Evolutionary conservation across 92 coral and sea anemone genomes (phyloP), one percentile per base, ranked within the genome.

Genomic region (Meandrina meandrites): DNA sequence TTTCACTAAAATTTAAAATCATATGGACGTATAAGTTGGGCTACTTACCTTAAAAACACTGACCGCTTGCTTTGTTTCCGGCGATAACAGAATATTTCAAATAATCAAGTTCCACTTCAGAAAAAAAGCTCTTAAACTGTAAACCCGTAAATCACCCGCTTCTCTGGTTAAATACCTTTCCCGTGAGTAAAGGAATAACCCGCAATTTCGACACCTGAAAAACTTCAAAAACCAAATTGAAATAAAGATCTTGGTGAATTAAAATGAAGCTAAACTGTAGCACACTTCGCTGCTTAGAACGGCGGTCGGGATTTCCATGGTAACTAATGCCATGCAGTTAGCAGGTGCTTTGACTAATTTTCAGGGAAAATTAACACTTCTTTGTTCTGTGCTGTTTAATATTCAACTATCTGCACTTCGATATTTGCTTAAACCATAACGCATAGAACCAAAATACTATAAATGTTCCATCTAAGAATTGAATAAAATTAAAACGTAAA

Each of bases 341-440:
- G 86, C 86, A 83, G 86, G 86, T 83, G 86, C 40, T 82, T 69
- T 8, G 53, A 70, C 9, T 27, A 58, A 28, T 15, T 67, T 50
- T 18, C 45, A 30, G 57, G 28, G 64, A 1, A 64, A 48, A 69
- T 13, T 42, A 5, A 71, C 79, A 31, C 34, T 22, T 36, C 32
- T 50, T 51, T 24, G 34, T 71, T 35, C 5, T 22, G 15, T 30
- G 4, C 24, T 70, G 34, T 51, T 31, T 70, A 82, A 70, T 28
- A 82, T 82, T 82, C 40, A 58, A 79, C 50, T 32, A 9, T 48
- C 53, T 48, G 22, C 48, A 54, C 12, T 17, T 54, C 0, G 18
- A 36, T 37, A 35, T 37, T 19, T 36, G 34, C 32, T 66, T 27
- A 30, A 66, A 28, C 10, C 10, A 4, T 66, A 22, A 62, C 1